phyloP scores from a whole-genome alignment of 2,888 invertebrate genomes.

The Macaria notata region DNA sequence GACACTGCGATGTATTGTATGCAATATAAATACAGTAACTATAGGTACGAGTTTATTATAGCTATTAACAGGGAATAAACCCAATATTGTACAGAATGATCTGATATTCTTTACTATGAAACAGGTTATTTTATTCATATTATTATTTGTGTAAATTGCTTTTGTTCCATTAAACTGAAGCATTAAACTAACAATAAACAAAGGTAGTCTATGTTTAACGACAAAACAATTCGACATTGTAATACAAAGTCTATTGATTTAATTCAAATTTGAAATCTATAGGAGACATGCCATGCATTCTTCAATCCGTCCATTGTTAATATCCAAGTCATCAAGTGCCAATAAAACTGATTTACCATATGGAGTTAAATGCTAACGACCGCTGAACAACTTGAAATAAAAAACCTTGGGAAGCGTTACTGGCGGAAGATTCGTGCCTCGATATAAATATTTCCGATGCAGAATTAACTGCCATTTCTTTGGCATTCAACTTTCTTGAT shows the following conservation, averaged over 20 bases:
- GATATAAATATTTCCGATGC: conserved; percentile 24
- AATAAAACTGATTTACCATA: conserved; percentile 15
- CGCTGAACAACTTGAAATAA: conserved; percentile 20
- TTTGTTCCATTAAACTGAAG: no score
- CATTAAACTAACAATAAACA: no score
- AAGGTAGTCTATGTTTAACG: no score
- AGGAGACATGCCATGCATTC: conserved; percentile 1
- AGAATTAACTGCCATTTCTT: conserved; percentile 20
- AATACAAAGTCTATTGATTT: not conserved
- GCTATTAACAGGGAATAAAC: no score
- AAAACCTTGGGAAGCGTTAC: conserved; percentile 23
- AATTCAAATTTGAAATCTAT: not conserved
- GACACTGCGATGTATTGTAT: no score
- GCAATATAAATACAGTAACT: no score
- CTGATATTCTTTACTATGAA: no score
- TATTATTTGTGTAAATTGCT: no score
- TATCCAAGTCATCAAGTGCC: not conserved
- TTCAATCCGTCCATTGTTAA: conserved; percentile 1
- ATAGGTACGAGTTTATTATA: no score
- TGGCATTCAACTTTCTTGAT: conserved; percentile 16
- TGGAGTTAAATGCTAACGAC: conserved; percentile 20
- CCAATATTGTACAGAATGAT: no score
- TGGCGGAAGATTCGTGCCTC: conserved; percentile 29
- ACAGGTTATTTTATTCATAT: no score
- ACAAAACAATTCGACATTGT: not conserved